phyloP scores from a whole-genome alignment of 2,797 vertebrate genomes.

The Myotis pilosus region DNA sequence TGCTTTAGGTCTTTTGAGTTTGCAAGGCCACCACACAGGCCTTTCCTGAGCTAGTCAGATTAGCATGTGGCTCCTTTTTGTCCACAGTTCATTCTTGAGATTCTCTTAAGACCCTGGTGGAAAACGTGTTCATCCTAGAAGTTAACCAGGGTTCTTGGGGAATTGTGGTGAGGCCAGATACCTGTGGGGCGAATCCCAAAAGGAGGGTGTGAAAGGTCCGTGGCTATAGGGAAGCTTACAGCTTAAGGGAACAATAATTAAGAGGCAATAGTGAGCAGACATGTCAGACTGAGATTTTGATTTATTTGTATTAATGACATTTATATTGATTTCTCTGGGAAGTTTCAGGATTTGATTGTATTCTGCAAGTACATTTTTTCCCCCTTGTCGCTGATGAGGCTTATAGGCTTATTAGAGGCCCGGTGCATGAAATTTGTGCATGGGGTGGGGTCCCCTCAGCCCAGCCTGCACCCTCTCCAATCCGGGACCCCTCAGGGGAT shows the following conservation, averaged over 20 bases:
- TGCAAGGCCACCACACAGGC: too few species aligned
- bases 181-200: neutral
- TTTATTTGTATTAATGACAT: constrained; percentile 32
- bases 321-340: constrained; percentile 6
- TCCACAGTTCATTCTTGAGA: neutral
- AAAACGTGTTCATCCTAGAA: neutral
- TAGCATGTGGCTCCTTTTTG: too few species aligned
- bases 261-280: neutral
- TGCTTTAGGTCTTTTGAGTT: too few species aligned
- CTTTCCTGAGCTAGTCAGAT: too few species aligned
- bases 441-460: too few species aligned
- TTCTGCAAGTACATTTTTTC: constrained; percentile 38
- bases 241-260: neutral
- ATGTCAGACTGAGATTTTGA: neutral
- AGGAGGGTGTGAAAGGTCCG: neutral
- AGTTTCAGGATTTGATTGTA: constrained; percentile 39
- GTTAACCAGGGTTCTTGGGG: neutral
- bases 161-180: neutral
- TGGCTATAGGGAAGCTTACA: neutral
- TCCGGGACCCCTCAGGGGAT: too few species aligned
- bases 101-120: neutral
- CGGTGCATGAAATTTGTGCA: too few species aligned
- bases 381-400: constrained; percentile 1
- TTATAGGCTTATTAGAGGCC: neutral
- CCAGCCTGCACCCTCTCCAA: too few species aligned